Evolutionary conservation across 2,888 invertebrate genomes (phyloP).

Genomic region (Anodontia alba): DNA sequence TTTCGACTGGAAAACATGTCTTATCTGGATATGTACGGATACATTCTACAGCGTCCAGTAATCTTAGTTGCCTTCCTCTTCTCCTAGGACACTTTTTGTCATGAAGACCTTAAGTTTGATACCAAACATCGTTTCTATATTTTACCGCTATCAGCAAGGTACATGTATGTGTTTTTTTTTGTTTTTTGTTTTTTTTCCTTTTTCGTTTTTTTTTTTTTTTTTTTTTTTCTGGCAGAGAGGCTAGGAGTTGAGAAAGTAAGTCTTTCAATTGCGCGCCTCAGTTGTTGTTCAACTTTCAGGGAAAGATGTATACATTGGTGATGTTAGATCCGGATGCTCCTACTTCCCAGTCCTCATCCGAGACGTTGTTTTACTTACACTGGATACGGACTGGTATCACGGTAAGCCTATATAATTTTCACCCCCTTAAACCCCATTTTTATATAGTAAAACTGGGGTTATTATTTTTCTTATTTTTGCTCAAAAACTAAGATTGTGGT

Average conservation of each 20-base stretch:
- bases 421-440: too few species aligned
- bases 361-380: background rate
- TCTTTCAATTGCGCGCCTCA: too few species aligned
- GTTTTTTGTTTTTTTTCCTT: background rate
- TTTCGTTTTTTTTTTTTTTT: background rate
- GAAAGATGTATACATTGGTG: background rate
- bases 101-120: background rate
- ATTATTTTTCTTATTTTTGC: too few species aligned
- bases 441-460: too few species aligned
- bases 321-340: background rate
- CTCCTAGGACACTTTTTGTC: too few species aligned
- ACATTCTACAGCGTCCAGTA: too few species aligned
- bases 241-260: too few species aligned
- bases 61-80: too few species aligned
- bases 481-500: too few species aligned
- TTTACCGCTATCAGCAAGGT: background rate
- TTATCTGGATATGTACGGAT: too few species aligned
- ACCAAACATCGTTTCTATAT: background rate
- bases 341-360: background rate
- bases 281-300: background rate
- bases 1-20: too few species aligned
- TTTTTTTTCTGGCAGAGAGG: too few species aligned
- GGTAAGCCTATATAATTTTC: background rate
- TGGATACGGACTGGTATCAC: background rate
- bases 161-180: background rate